phyloP scores from a whole-genome alignment of 2,113 vertebrate species.

The Amphilophus citrinellus region DNA sequence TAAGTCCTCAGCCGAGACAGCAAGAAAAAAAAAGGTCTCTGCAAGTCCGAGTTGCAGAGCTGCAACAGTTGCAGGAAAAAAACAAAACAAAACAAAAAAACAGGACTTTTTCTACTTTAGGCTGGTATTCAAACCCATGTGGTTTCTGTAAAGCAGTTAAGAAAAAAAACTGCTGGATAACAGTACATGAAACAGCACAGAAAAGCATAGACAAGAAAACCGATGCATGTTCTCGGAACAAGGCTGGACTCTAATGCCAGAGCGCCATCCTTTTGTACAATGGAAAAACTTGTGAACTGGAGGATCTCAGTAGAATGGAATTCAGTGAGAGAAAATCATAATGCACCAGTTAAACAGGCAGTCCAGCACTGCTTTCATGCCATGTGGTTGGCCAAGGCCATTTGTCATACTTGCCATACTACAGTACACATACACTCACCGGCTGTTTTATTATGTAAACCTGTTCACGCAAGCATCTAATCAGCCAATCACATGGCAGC shows the following conservation, averaged over 20 bases:
- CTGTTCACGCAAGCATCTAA: neutral
- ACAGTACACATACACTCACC: neutral
- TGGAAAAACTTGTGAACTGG: conserved; percentile 10
- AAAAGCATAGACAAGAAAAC: conserved; percentile 4
- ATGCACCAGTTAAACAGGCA: neutral
- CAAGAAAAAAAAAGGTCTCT: conserved; percentile 1
- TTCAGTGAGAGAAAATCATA: conserved; percentile 7
- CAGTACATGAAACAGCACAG: conserved; percentile 19
- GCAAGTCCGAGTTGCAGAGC: conserved; percentile 11
- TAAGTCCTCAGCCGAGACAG: conserved; percentile 27
- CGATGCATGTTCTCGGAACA: neutral
- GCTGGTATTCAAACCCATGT: conserved; percentile 56
- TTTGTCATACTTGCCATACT: conserved; percentile 12
- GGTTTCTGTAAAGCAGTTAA: conserved; percentile 54
- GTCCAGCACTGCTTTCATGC: neutral
- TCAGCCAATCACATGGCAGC: neutral
- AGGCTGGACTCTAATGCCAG: neutral
- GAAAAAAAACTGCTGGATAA: conserved; percentile 18
- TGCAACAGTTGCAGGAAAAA: conserved; percentile 15
- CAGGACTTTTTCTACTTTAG: conserved; percentile 8
- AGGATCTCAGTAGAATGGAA: conserved; percentile 18
- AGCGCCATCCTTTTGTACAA: neutral
- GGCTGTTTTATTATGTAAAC: neutral
- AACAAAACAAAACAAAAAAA: neutral
- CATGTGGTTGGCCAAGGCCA: neutral